A percentile compares a stretch with the other conserved stretches of the same genome.
Conservation (phyloP, 2,888 invertebrate genomes). For the Chloroclysta siterata region DNA sequence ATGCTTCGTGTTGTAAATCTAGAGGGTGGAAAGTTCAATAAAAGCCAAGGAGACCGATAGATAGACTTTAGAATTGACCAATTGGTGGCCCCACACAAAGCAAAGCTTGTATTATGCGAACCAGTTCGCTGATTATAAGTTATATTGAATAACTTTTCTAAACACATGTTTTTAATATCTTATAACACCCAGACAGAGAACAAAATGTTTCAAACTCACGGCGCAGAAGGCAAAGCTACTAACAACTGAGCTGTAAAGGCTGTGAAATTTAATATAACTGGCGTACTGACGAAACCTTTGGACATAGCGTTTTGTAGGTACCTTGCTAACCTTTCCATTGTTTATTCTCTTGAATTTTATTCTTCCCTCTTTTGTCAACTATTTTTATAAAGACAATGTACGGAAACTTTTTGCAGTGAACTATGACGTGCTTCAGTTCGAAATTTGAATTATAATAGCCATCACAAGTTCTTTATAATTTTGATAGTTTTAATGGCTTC, state of each 20-base stretch:
- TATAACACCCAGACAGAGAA: too few relatives aligned
- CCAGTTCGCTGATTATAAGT: too few relatives aligned
- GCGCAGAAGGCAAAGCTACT: too few relatives aligned
- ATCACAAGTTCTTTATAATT: constrained; percentile 6
- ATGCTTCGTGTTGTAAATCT: constrained; percentile 21
- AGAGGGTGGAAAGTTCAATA: constrained; percentile 23
- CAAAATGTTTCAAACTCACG: too few relatives aligned
- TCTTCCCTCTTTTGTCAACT: too few relatives aligned
- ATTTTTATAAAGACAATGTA: background rate
- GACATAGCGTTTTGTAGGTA: background rate
- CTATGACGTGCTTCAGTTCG: background rate
- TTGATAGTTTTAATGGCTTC: background rate
- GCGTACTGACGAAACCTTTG: background rate
- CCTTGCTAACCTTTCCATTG: background rate
- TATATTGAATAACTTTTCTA: too few relatives aligned
- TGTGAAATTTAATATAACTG: too few relatives aligned
- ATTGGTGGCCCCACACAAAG: too few relatives aligned
- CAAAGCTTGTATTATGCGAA: too few relatives aligned
- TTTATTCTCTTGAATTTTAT: background rate
- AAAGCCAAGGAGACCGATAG: background rate
- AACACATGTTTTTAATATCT: too few relatives aligned
- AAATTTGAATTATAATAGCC: constrained; percentile 8
- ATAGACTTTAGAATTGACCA: background rate
- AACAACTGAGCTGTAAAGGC: too few relatives aligned
- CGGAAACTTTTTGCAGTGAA: background rate